Evolutionary conservation across 1,140 invertebrate genomes (phyloP).

Genomic region (Diabrotica undecimpunctata): DNA sequence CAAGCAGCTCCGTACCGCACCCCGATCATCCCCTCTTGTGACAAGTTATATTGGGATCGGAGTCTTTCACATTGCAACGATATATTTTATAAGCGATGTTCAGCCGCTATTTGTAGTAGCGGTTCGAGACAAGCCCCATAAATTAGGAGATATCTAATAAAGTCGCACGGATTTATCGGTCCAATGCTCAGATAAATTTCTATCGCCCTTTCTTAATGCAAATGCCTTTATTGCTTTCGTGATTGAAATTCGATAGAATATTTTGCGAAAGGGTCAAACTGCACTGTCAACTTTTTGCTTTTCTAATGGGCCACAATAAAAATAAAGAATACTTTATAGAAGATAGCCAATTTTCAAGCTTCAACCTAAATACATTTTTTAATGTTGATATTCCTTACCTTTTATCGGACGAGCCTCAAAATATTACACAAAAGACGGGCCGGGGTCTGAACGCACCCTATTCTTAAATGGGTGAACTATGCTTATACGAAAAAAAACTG

Average conservation of each 20-base stretch:
- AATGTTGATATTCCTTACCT: no score
- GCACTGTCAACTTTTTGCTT: no score
- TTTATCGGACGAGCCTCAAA: no score
- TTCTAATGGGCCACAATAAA: no score
- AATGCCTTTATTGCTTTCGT: constrained; percentile 38
- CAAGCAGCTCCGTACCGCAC: not conserved
- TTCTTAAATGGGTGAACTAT: no score
- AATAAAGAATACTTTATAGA: no score
- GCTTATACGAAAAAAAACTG: no score
- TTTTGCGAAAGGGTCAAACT: constrained; percentile 2
- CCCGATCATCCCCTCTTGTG: constrained; percentile 5
- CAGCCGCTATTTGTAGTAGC: constrained; percentile 36
- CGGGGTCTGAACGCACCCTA: no score
- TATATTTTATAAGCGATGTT: constrained; percentile 42
- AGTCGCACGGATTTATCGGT: constrained; percentile 46
- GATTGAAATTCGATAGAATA: constrained; percentile 15
- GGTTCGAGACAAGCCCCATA: constrained; percentile 42
- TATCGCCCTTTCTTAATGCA: constrained; percentile 39
- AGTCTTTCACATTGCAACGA: constrained; percentile 30
- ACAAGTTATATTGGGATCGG: constrained; percentile 22
- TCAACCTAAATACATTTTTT: no score
- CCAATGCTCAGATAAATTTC: constrained; percentile 42
- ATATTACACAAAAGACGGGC: no score
- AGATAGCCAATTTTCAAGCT: no score
- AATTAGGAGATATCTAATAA: constrained; percentile 49